Percentiles rank a stretch among this genome's conserved stretches.
Conservation (phyloP, 2,888 invertebrate species). For the Dolichomitus sp. region DNA sequence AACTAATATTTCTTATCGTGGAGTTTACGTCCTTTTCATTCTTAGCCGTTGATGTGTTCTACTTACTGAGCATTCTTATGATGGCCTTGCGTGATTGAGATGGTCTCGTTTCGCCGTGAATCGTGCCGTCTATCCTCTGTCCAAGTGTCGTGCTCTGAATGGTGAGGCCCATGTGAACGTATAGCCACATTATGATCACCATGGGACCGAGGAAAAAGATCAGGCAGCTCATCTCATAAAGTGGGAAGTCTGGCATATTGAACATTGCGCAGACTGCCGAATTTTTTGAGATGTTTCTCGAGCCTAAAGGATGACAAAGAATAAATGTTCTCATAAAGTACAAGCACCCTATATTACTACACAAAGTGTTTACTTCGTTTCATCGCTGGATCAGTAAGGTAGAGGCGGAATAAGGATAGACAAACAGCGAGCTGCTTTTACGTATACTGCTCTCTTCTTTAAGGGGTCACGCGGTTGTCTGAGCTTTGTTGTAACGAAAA, state of each 20-base stretch:
- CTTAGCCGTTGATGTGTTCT: background rate
- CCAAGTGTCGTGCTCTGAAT: slow-evolving; percentile 86
- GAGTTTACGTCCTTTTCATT: background rate
- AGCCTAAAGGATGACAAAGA: slow-evolving; percentile 39
- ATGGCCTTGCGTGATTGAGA: slow-evolving; percentile 92
- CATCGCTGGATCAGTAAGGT: background rate
- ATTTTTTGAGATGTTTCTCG: slow-evolving; percentile 85
- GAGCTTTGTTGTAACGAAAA: background rate
- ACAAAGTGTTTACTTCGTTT: background rate
- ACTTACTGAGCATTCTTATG: slow-evolving; percentile 93
- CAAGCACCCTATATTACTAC: background rate
- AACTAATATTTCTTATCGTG: background rate
- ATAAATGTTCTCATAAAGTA: background rate
- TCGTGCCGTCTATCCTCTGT: slow-evolving; percentile 89
- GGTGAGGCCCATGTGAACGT: slow-evolving; percentile 91
- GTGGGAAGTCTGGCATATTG: slow-evolving; percentile 88
- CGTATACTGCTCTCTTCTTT: background rate
- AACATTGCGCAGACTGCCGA: slow-evolving; percentile 94
- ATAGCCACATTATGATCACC: slow-evolving; percentile 92
- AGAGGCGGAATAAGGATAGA: background rate
- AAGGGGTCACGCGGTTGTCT: background rate
- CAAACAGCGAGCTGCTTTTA: background rate
- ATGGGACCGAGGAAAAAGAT: slow-evolving; percentile 93
- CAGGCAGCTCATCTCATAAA: slow-evolving; percentile 93
- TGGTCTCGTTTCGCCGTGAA: slow-evolving; percentile 91